Evolutionary conservation across 2,797 vertebrate genomes (phyloP).

Genomic region (Pseudochirops corinnae): DNA sequence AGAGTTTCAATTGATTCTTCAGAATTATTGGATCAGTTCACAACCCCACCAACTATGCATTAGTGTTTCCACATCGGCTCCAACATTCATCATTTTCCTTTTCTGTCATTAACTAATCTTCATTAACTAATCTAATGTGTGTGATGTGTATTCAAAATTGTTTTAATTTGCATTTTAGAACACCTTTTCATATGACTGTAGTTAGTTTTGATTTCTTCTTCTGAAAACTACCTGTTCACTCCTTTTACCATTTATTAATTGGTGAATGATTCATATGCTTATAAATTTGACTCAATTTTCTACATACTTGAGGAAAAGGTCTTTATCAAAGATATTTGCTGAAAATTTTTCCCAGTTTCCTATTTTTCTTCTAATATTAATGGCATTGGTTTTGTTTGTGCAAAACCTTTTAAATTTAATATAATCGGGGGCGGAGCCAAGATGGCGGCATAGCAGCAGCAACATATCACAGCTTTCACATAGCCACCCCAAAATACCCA

Average conservation of each 20-base stretch:
- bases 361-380: too few species aligned
- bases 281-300: too few species aligned
- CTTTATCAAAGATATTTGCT: too few species aligned
- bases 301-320: too few species aligned
- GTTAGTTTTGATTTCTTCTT: background rate
- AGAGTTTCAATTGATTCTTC: background rate
- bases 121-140: background rate
- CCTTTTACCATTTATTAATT: background rate
- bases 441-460: too few species aligned
- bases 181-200: background rate
- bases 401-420: too few species aligned
- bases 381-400: too few species aligned
- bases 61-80: background rate
- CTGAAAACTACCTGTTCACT: background rate
- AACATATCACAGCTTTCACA: too few species aligned
- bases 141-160: background rate
- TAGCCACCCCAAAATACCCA: too few species aligned
- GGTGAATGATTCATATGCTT: background rate
- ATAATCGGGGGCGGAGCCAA: too few species aligned
- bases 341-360: too few species aligned
- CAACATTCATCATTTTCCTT: background rate
- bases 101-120: background rate
- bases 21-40: background rate
- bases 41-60: background rate
- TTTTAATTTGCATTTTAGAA: background rate